Base-by-base conservation (phyloP, 2,888 invertebrate genomes). In the Glaucopsyche alexis region DNA sequence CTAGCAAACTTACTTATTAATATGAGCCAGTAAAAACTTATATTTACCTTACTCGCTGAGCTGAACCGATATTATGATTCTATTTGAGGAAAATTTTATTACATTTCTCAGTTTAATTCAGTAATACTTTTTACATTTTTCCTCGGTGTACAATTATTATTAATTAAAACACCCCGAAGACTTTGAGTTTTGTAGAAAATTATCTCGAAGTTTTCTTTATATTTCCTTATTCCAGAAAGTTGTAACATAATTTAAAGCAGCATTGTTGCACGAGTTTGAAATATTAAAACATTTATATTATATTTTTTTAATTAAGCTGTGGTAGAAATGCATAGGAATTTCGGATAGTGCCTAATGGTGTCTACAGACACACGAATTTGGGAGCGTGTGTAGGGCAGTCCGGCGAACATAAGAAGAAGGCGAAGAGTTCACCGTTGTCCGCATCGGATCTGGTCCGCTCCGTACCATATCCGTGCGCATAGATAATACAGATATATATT, bases 151-250 rank as follows among this genome's bases (percentile, higher is more conserved):
- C 14, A 60, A 29, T 38, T 60, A 29, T 60, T 60, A 60, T 29
- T 60, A 7, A 60, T 60, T 60, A 60, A 60, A 38, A 60, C 60
- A 13, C 60, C 29, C 60, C 60, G 7, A 60, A 60, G 60, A 19
- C 55, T 55, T 19, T 55, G 55, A 60, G 60, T 38, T 60, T 11
- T 6, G 29, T 7, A 38, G 60, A 60, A 60, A 38, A 60, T 60
- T 38, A 60, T 60, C 60, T 60, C 29, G 29, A 38, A 60, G 29
- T 60, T 60, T 5, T 38, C 38, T 38, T 60, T 29, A 13, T 38
- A 29, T 60, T 60, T 60, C 60, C 60, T 60, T 55, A 55, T 55
- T 29, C 13, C 29, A 60, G 60, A 60, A 60, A 60, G 29, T 19
- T 60, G 29, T 38, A 5, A 55, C 16, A 11, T 55, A 55, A 55